Conservation (phyloP, 2,113 vertebrate species). For the Falco punctatus region DNA sequence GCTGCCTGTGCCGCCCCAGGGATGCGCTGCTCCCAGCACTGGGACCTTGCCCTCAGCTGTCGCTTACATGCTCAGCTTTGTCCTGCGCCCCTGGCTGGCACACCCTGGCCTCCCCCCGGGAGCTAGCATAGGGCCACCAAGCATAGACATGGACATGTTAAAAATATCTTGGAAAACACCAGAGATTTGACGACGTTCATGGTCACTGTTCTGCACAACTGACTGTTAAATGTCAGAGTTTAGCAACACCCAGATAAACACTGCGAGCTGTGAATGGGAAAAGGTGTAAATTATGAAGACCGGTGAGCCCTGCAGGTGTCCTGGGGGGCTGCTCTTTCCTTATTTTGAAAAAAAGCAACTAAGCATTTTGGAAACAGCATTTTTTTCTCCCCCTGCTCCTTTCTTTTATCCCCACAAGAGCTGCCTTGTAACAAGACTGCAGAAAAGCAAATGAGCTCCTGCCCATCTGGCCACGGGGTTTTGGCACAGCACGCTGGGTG, state of each 20-base stretch:
- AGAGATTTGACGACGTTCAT: background rate
- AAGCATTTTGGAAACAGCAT: background rate
- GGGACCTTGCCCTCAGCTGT: background rate
- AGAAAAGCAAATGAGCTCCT: background rate
- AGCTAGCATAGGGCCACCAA: background rate
- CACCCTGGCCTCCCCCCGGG: background rate
- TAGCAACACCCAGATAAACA: background rate
- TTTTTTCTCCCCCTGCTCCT: background rate
- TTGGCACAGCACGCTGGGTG: background rate
- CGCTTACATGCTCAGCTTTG: background rate
- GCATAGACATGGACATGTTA: background rate
- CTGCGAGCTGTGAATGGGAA: background rate
- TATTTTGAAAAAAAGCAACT: background rate
- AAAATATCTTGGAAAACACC: slow-evolving; percentile 34
- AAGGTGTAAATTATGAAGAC: background rate
- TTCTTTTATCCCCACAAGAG: background rate
- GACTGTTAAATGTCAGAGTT: background rate
- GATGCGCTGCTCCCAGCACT: background rate
- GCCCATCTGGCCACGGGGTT: fast-evolving
- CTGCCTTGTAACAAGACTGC: background rate
- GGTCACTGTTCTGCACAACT: background rate
- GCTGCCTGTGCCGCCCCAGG: too few species aligned
- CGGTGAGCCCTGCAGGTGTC: background rate
- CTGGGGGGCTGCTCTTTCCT: background rate
- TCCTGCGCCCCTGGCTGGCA: background rate